Evolutionary conservation across 2,797 vertebrate species (phyloP).

Genomic region (Threskiornis aethiopicus): DNA sequence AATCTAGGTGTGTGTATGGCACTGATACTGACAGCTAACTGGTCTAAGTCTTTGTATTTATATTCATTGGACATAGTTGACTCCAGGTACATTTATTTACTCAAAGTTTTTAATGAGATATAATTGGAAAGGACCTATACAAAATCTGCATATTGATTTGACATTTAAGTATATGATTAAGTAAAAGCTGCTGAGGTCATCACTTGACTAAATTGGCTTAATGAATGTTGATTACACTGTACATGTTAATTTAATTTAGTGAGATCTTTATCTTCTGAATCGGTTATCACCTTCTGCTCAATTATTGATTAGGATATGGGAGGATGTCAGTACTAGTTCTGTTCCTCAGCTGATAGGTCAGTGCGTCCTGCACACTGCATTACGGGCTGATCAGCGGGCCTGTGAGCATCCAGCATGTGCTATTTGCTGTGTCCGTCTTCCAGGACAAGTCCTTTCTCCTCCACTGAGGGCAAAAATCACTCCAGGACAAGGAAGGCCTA

Average conservation of each 20-base stretch:
- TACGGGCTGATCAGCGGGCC: fast-evolving
- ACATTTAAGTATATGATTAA: slow-evolving; percentile 80
- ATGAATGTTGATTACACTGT: slow-evolving; percentile 76
- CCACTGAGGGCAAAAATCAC: not conserved
- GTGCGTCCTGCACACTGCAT: not conserved
- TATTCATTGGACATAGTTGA: not conserved
- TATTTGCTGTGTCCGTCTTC: fast-evolving
- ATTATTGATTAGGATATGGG: slow-evolving; percentile 45
- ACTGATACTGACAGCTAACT: not conserved
- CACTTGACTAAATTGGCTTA: slow-evolving; percentile 79
- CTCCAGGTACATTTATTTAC: slow-evolving; percentile 56
- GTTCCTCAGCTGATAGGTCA: not conserved
- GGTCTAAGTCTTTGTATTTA: not conserved
- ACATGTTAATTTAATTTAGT: slow-evolving; percentile 78
- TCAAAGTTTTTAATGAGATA: slow-evolving; percentile 69
- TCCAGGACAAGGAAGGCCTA: not conserved
- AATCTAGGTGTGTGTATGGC: not conserved
- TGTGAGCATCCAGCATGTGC: fast-evolving
- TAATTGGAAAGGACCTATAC: slow-evolving; percentile 64
- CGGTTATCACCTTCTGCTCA: slow-evolving; percentile 70
- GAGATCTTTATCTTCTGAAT: slow-evolving; percentile 73
- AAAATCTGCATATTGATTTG: slow-evolving; percentile 76
- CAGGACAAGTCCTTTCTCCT: not conserved
- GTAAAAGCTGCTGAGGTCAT: slow-evolving; percentile 81
- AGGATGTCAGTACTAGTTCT: not conserved